Evolutionary conservation across 2,888 invertebrate genomes (phyloP), one percentile per base, ranked within the genome.

Genomic region (Folsomia candida): DNA sequence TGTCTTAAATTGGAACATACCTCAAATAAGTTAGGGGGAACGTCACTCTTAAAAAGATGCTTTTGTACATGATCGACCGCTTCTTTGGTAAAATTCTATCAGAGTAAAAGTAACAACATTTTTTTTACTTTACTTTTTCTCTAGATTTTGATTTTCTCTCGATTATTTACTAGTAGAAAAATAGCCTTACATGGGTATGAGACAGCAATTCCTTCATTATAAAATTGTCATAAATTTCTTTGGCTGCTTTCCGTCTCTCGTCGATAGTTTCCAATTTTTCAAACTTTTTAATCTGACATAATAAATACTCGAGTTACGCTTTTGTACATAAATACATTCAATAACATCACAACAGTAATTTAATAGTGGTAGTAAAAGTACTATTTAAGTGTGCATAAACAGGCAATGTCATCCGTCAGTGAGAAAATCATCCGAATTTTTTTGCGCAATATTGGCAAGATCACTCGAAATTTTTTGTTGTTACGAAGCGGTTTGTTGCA

Each of bases 161-260:
- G n/a, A n/a, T n/a, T n/a, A n/a, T n/a, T n/a, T n/a, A n/a, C n/a
- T n/a, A n/a, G n/a, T n/a, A n/a, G n/a, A n/a, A n/a, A n/a, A n/a
- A n/a, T n/a, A n/a, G n/a, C 37, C 93, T 92, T 88, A 98, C 98
- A 87, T 99, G 97, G 81, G 97, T 91, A 86, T 97, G 95, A 80
- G 98, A 93, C 84, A 99, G 88, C 84, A 99, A 89, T 88, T 99
- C 99, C 85, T 97, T 97, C 99, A 99, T 99, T 84, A 99, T 98
- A 88, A 95, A 99, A 87, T 96, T 97, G 86, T 99, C 99, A 86
- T 99, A 99, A 83, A 99, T 96, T 85, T 97, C 95, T 82, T 93
- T 89, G 75, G 97, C 97, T 82, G 94, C 89, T 84, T 93, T 92
- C 86, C 92, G 90, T 83, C 99, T 88, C 83, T 99, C 99, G 81